A percentile compares a stretch with the other conserved stretches of the same genome.
phyloP scores from a whole-genome alignment of 2,113 vertebrate genomes.

The Melanostigma gelatinosum region DNA sequence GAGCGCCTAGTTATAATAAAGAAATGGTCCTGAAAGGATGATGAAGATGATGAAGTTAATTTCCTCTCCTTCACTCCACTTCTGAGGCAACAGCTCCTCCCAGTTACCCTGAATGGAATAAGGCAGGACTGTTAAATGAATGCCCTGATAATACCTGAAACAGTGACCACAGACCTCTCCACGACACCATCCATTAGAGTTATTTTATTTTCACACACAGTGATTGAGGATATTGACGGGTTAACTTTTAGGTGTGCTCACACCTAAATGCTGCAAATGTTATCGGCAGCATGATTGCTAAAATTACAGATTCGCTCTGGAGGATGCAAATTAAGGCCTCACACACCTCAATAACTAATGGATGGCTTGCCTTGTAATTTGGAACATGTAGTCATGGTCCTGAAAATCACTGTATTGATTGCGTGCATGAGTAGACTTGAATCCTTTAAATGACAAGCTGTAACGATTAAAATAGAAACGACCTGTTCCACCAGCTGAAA shows the following conservation, averaged over 20 bases:
- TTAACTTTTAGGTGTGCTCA: not conserved
- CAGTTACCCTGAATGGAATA: conserved; percentile 27
- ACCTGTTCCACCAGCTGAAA: not conserved
- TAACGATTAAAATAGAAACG: not conserved
- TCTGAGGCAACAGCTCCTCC: conserved; percentile 32
- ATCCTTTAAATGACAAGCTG: not conserved
- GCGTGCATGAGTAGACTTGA: not conserved
- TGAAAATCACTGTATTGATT: not conserved
- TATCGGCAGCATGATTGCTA: not conserved
- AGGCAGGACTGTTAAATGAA: conserved; percentile 42
- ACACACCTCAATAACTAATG: not conserved
- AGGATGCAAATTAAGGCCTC: not conserved
- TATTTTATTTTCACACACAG: not conserved
- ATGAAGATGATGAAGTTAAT: conserved; percentile 56
- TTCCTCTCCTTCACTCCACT: conserved; percentile 28
- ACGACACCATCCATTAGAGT: conserved; percentile 2
- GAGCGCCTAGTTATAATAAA: too few relatives aligned
- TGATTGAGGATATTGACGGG: not conserved
- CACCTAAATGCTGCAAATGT: not conserved
- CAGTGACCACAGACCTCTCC: not conserved
- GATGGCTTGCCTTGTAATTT: not conserved
- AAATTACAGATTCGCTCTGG: not conserved
- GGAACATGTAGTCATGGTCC: not conserved
- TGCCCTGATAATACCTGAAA: conserved; percentile 14
- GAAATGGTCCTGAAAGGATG: not conserved